Percentiles rank a stretch among this genome's conserved stretches.
These are phyloP conservation scores for Cyprinus carpio DNA, from an alignment of 2,113 vertebrate genomes.

Conservation along the genomic window DNA sequence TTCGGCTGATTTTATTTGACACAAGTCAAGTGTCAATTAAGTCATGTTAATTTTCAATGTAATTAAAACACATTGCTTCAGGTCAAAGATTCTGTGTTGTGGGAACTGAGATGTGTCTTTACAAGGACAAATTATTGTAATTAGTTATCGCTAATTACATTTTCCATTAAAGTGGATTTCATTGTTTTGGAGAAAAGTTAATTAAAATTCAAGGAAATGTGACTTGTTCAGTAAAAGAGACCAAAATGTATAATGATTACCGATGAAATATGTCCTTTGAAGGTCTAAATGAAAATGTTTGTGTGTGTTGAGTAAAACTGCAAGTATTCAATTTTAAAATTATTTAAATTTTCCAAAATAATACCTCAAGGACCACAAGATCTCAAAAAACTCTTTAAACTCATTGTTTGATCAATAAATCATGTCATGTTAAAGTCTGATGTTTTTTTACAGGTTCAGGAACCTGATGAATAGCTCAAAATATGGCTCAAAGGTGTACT, in stretches of 20 bases:
- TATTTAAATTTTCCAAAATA: neutral
- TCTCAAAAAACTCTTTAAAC: neutral
- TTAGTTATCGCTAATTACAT: neutral
- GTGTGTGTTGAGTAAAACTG: neutral
- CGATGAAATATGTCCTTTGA: neutral
- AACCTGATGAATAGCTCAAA: neutral
- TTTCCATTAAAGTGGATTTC: neutral
- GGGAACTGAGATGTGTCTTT: neutral
- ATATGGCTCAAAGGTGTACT: neutral
- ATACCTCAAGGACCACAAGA: neutral
- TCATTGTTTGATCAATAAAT: neutral
- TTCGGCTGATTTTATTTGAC: neutral
- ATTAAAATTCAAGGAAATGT: neutral
- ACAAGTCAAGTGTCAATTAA: neutral
- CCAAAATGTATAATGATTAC: slow-evolving; percentile 1
- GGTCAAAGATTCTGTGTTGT: neutral
- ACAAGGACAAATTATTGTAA: slow-evolving; percentile 1
- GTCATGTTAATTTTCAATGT: neutral
- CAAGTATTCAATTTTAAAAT: neutral
- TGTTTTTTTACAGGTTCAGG: neutral
- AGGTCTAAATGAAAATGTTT: neutral
- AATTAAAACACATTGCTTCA: slow-evolving; percentile 1
- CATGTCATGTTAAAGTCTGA: neutral
- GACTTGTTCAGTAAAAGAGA: neutral
- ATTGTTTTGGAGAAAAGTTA: neutral